Base-by-base conservation (phyloP, 2,888 invertebrate species). In the Bursaphelenchus okinawaensis region DNA sequence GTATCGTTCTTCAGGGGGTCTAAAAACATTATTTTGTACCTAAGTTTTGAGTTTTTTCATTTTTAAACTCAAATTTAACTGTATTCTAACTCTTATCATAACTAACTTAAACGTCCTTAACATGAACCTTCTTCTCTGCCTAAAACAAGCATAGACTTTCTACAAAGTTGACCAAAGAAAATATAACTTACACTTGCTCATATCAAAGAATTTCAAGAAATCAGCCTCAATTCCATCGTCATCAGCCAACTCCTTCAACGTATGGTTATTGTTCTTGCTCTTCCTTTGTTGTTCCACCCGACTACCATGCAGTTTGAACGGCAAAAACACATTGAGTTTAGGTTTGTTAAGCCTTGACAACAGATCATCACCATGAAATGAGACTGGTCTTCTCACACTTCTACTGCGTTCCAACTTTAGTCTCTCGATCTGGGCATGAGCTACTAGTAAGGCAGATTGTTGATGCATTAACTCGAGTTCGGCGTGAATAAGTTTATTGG, bases 301-400 rank as follows among this genome's bases (percentile, higher is more conserved):
- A 6, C 72, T 67, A 8, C 74, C 79, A 58, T 79, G 79, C 51
- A 82, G 66, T 67, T 80, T 77, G 62, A 82, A 72, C 6, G 82
- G 81, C 27, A 81, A 65, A 62, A 75, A 77, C 64, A 79, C 77
- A 63, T 68, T 75, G 12, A 81, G 63, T 19, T 73, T 68, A 16
- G 71, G 68, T 20, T 77, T 69, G 12, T 68, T 66, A 74, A 69
- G 31, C 64, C 59, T 66, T 4, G 71, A 70, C 27, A 68, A 29
- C 27, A 65, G 51, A 22, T 71, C 66, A 24, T 77, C 69, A 50
- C 80, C 80, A 63, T 81, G 79, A 63, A 67, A 80, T n/a, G 79
- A 80, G 16, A 73, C 66, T 4, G 75, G 72, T 20, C 79, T 24
- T 54, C 69, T 68, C 26, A 23, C 9, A n/a, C 29, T 23, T 28